A percentile compares a stretch with the other conserved stretches of the same genome.
Evolutionary conservation across 2,113 vertebrate species (phyloP).

Genomic region (Patagioenas fasciata): DNA sequence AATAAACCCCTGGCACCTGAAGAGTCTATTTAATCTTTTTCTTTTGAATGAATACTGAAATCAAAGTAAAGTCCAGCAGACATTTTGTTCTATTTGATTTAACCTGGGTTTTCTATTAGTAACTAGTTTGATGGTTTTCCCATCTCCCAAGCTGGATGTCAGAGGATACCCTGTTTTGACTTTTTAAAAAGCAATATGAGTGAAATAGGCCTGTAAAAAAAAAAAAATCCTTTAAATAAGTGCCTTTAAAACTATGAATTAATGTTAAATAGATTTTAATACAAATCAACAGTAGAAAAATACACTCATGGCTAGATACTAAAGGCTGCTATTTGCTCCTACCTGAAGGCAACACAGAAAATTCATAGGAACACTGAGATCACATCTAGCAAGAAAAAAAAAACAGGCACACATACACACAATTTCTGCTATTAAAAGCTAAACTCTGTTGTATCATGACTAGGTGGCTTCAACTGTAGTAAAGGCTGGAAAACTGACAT

Average conservation of each 20-base stretch:
- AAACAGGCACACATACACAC: neutral
- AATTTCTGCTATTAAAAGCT: neutral
- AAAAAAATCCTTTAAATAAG: neutral
- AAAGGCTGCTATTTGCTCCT: neutral
- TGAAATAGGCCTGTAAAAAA: neutral
- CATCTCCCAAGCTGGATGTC: neutral
- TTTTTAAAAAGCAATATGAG: neutral
- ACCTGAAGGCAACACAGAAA: constrained; percentile 22
- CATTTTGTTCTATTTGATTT: constrained; percentile 18
- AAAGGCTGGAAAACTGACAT: neutral
- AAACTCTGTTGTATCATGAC: neutral
- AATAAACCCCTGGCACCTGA: neutral
- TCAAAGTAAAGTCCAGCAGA: constrained; percentile 1
- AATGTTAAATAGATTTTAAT: neutral
- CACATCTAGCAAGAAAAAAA: constrained; percentile 12
- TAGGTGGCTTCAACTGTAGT: neutral
- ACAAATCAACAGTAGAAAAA: neutral
- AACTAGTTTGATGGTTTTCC: neutral
- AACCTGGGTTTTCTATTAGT: neutral
- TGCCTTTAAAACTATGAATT: neutral
- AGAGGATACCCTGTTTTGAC: neutral
- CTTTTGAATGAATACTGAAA: neutral
- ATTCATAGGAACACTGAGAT: neutral
- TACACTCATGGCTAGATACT: neutral
- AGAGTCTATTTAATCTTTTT: neutral